These are phyloP conservation scores for Neosilurus mollespiculum DNA, from an alignment of 2,797 vertebrate species.

Conservation along the genomic window DNA sequence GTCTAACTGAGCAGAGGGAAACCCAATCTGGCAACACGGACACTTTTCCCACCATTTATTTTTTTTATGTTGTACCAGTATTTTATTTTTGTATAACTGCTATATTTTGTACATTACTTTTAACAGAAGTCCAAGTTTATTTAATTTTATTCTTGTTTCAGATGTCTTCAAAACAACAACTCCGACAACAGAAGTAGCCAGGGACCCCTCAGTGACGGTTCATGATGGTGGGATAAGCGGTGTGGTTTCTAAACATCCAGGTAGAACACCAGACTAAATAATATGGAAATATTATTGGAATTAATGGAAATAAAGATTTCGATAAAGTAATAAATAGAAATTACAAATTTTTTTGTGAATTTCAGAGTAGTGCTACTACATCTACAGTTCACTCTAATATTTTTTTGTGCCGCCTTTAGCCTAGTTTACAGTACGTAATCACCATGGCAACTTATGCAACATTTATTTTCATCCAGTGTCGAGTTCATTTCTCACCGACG, in stretches of 20 bases:
- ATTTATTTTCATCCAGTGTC: too few relatives aligned
- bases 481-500: too few relatives aligned
- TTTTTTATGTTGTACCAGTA: not conserved
- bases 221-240: constrained; percentile 57
- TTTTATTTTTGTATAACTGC: not conserved
- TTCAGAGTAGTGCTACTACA: too few relatives aligned
- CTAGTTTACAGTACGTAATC: too few relatives aligned
- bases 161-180: constrained; percentile 58
- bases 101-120: not conserved
- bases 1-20: not conserved
- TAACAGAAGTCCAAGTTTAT: not conserved
- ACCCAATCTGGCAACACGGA: not conserved
- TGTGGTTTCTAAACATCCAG: constrained; percentile 44
- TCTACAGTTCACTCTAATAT: too few relatives aligned
- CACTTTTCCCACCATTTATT: not conserved
- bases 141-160: constrained; percentile 51
- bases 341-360: too few relatives aligned
- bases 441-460: too few relatives aligned
- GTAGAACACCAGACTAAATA: constrained; percentile 27
- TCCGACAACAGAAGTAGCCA: constrained; percentile 53
- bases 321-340: too few relatives aligned
- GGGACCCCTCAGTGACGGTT: constrained; percentile 62
- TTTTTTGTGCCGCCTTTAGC: too few relatives aligned
- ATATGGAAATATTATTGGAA: too few relatives aligned
- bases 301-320: too few relatives aligned